phyloP scores from a whole-genome alignment of 2,113 vertebrate genomes.

The Coregonus clupeaformis region DNA sequence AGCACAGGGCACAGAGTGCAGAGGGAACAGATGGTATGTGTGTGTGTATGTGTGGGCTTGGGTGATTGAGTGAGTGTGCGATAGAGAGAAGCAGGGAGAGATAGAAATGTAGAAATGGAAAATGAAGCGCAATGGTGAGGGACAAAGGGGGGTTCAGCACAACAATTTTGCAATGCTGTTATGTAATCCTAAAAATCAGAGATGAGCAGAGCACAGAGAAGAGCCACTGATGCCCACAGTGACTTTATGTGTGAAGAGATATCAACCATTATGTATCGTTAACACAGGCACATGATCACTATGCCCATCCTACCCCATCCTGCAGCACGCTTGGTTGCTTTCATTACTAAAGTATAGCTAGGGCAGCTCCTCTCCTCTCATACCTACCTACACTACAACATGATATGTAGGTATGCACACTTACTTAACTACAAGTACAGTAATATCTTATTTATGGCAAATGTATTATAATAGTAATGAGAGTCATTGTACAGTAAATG shows the following conservation, averaged over 20 bases:
- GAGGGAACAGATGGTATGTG: conserved; percentile 41
- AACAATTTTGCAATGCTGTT: conserved; percentile 44
- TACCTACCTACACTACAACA: conserved; percentile 22
- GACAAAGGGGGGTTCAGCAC: conserved; percentile 16
- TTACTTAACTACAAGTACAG: conserved; percentile 28
- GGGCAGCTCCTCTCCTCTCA: conserved; percentile 3
- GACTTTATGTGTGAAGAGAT: conserved; percentile 6
- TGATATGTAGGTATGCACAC: not conserved
- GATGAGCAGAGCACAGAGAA: not conserved
- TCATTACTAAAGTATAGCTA: too few relatives aligned
- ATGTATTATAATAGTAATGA: not conserved
- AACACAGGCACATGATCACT: conserved; percentile 23
- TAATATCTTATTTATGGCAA: conserved; percentile 4
- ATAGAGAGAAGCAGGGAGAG: conserved; percentile 7
- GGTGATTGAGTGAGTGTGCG: not conserved
- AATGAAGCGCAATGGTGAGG: not conserved
- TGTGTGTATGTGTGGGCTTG: conserved; percentile 28
- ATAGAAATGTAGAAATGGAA: too few relatives aligned
- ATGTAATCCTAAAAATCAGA: conserved; percentile 41
- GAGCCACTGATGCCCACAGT: conserved; percentile 11
- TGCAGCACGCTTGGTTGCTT: too few relatives aligned
- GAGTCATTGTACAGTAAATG: conserved; percentile 25
- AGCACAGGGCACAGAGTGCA: not conserved
- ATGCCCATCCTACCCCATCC: conserved; percentile 31
- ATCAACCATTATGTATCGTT: conserved; percentile 52